These are phyloP conservation scores for Corythornis leucogaster DNA, from an alignment of 2,797 vertebrate genomes.

Conservation along the genomic window DNA sequence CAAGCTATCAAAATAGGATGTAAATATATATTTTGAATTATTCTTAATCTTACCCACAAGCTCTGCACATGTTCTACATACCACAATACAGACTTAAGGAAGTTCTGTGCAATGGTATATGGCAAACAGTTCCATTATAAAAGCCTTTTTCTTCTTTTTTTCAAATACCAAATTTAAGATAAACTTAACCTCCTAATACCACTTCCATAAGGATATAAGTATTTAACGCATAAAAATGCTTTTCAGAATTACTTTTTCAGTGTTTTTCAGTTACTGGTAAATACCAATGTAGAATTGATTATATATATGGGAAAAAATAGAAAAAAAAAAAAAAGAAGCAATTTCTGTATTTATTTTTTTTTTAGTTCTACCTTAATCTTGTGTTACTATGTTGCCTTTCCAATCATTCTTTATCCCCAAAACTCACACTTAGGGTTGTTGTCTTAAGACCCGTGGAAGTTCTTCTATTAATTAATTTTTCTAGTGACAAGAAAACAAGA, in stretches of 20 bases:
- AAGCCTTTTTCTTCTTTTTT: neutral
- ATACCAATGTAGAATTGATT: neutral
- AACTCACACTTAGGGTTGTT: neutral
- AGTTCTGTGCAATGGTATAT: neutral
- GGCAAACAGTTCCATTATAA: neutral
- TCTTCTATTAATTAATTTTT: constrained; percentile 59
- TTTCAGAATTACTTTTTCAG: neutral
- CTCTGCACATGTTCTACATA: neutral
- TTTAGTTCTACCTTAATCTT: neutral
- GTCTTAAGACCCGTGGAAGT: constrained; percentile 5
- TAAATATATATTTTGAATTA: neutral
- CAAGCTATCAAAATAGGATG: neutral
- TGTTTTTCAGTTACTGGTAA: neutral
- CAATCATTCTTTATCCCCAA: neutral
- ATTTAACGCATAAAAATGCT: neutral
- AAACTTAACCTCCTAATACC: neutral
- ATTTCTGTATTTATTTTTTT: neutral
- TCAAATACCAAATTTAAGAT: neutral
- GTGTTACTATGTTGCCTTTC: neutral
- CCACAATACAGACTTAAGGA: neutral
- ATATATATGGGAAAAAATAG: neutral
- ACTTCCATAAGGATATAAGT: neutral
- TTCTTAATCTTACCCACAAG: neutral
- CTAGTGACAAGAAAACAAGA: constrained; percentile 65
- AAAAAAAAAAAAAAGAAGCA: neutral